Evolutionary conservation across 2,888 invertebrate species (phyloP), one percentile per base, ranked within the genome.

Genomic region (Elmis aenea): DNA sequence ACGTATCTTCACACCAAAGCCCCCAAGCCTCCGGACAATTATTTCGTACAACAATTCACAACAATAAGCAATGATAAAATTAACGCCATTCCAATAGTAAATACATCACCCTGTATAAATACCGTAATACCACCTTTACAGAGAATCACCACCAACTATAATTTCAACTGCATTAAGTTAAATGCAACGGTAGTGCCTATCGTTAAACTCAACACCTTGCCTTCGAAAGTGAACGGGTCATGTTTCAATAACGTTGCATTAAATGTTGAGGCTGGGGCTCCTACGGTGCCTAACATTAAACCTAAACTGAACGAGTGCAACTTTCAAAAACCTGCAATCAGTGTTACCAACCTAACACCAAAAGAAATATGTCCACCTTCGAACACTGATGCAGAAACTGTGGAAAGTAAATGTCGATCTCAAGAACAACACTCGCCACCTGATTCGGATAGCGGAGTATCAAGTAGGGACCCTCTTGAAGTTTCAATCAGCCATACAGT

Each of bases 151-250:
- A 56, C 64, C 28, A 57, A 66, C 36, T 65, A 65, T 49, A 62
- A 62, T 48, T 64, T 65, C 50, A 65, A 62, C 45, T 66, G 64
- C 51, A 61, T 68, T 49, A 69, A 68, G 56, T 51, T 68, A 44
- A 68, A 68, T 44, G 64, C 66, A 37, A 66, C 66, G 51, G 66
- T 68, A 57, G 66, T 68, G 65, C 68, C 69, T 59, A 64, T 68
- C 55, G 67, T 68, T 30, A 68, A 67, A 55, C 50, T 67, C 45
- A 67, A 66, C 53, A 54, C 63, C 40, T 53, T 66, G 59, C 64
- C 44, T 44, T 40, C 35, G 33, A 34, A 45, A 36, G 9, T 44
- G 29, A 43, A 40, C 37, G 43, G 40, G 28, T 38, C 37, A 29
- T 49, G 42, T 31, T 35, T 45, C 25, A 33, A 50, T 20, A 51